Evolutionary conservation across 2,888 invertebrate species (phyloP).

Genomic region (Myathropa florea): DNA sequence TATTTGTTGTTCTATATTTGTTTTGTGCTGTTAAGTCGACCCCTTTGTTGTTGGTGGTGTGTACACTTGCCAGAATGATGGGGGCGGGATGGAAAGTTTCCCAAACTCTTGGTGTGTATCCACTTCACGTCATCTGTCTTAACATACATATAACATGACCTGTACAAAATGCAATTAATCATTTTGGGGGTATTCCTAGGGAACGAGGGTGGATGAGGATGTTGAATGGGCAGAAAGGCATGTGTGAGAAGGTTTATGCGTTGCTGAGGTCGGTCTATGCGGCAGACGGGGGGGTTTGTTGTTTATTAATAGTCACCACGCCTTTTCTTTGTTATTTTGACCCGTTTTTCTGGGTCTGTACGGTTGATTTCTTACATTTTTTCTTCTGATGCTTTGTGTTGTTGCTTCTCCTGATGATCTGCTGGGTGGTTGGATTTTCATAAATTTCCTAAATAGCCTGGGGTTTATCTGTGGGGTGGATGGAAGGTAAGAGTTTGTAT

Average conservation of each 20-base stretch:
- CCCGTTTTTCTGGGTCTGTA: constrained; percentile 43
- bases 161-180: constrained; percentile 71
- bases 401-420: constrained; percentile 2
- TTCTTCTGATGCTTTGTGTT: background rate
- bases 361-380: constrained; percentile 2
- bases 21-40: constrained; percentile 49
- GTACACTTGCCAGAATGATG: constrained; percentile 23
- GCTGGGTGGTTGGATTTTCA: constrained; percentile 30
- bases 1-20: constrained; percentile 57
- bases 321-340: constrained; percentile 67
- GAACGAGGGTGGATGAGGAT: constrained; percentile 1
- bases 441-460: constrained; percentile 20
- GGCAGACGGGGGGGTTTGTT: constrained; percentile 28
- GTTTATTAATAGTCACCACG: constrained; percentile 69
- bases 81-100: constrained; percentile 23
- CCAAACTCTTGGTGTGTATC: constrained; percentile 50
- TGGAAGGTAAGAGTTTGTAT: background rate
- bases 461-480: constrained; percentile 8
- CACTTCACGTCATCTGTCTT: constrained; percentile 69
- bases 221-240: constrained; percentile 10
- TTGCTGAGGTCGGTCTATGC: background rate
- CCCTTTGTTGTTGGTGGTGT: constrained; percentile 31
- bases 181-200: constrained; percentile 55
- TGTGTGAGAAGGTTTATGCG: constrained; percentile 17
- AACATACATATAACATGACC: constrained; percentile 70